Conservation (phyloP, 30 jellyfish, hydroid and myxozoan species). For the Morbakka virulenta region DNA sequence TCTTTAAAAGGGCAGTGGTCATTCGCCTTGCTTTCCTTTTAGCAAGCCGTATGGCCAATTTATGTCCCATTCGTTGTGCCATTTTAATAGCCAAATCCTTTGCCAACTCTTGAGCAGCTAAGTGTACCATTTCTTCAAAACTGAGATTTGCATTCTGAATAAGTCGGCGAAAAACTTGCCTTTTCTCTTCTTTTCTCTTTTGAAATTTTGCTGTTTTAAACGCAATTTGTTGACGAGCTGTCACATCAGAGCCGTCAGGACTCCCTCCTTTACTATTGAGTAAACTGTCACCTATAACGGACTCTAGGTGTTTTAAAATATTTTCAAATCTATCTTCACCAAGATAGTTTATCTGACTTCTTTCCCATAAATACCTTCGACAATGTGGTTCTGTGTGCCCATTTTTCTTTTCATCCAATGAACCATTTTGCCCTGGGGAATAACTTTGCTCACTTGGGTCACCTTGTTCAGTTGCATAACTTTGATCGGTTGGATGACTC, state of each 20-base stretch:
- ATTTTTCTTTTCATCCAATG: background rate
- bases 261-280: background rate
- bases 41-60: background rate
- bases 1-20: no score
- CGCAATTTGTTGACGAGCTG: background rate
- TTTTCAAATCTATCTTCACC: conserved; percentile 82
- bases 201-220: background rate
- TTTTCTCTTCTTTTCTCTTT: background rate
- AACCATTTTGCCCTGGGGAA: no score
- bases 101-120: background rate
- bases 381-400: background rate
- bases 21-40: background rate
- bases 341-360: conserved; percentile 65
- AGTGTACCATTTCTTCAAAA: background rate
- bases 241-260: background rate
- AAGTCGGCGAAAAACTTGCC: background rate
- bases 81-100: background rate
- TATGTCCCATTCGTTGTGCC: background rate
- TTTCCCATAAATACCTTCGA: conserved; percentile 79
- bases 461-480: background rate
- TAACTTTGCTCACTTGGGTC: background rate
- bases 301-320: conserved; percentile 57
- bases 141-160: background rate
- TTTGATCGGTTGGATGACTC: background rate
- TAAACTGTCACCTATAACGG: conserved; percentile 19